phyloP scores from a whole-genome alignment of 2,888 invertebrate species.

The Clunio marinus region DNA sequence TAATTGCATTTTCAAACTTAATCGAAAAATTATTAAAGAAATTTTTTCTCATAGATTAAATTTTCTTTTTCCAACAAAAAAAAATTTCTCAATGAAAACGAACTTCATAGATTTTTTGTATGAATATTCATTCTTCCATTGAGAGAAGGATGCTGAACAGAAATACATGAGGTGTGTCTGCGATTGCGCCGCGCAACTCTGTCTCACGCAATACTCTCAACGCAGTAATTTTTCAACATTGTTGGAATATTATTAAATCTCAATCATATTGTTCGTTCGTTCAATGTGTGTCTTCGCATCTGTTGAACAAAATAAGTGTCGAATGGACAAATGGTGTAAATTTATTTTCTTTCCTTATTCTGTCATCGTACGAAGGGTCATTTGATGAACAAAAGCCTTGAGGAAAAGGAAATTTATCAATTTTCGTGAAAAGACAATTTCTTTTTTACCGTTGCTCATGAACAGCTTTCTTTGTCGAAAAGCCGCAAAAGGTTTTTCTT shows the following conservation, averaged over 20 bases:
- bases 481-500: no score
- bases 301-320: constrained; percentile 14
- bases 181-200: constrained; percentile 28
- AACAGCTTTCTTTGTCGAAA: no score
- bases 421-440: no score
- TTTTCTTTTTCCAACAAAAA: background rate
- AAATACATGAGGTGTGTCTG: constrained; percentile 37
- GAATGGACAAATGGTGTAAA: background rate
- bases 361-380: background rate
- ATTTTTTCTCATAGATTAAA: background rate
- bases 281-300: constrained; percentile 1
- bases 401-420: background rate
- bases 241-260: constrained; percentile 1
- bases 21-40: background rate
- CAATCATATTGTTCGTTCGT: background rate
- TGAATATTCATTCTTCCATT: no score
- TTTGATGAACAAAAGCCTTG: background rate
- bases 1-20: constrained; percentile 10
- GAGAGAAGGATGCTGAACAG: constrained; percentile 6
- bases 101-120: background rate
- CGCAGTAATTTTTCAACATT: background rate
- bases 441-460: no score
- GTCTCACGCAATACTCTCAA: background rate
- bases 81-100: background rate
- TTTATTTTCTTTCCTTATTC: background rate